phyloP scores from a whole-genome alignment of 2,113 vertebrate species.

The Lichenostomus cassidix region DNA sequence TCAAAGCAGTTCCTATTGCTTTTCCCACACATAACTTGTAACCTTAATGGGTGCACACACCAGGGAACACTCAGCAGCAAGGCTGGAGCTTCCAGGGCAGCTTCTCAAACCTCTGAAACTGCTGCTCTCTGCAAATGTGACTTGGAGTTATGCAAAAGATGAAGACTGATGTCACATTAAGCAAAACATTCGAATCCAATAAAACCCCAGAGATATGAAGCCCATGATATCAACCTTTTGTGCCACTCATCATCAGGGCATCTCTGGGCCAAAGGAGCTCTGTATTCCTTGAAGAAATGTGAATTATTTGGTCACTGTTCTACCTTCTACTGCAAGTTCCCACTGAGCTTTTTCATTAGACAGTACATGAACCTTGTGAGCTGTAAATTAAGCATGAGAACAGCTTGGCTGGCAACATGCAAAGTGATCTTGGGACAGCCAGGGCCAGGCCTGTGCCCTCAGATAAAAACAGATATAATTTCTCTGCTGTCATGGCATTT shows the following conservation, averaged over 20 bases:
- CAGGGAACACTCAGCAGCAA: neutral
- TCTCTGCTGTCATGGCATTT: neutral
- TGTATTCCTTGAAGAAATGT: neutral
- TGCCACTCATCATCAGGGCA: too few species aligned
- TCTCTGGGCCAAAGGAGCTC: neutral
- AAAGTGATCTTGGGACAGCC: neutral
- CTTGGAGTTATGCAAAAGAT: neutral
- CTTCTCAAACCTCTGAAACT: neutral
- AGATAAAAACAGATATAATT: neutral
- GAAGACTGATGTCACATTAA: neutral
- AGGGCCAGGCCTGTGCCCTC: neutral
- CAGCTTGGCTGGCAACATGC: neutral
- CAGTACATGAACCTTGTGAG: neutral
- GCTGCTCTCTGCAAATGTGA: neutral
- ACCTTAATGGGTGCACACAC: neutral
- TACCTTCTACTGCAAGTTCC: neutral
- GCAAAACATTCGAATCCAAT: neutral
- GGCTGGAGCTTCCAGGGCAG: neutral
- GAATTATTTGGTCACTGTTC: neutral
- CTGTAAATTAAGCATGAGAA: conserved; percentile 34
- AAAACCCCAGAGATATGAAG: neutral
- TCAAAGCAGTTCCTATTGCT: neutral
- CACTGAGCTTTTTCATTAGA: neutral
- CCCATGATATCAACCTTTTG: neutral
- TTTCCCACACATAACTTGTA: neutral